phyloP scores from a whole-genome alignment of 2,113 vertebrate genomes.

The Sardina pilchardus region DNA sequence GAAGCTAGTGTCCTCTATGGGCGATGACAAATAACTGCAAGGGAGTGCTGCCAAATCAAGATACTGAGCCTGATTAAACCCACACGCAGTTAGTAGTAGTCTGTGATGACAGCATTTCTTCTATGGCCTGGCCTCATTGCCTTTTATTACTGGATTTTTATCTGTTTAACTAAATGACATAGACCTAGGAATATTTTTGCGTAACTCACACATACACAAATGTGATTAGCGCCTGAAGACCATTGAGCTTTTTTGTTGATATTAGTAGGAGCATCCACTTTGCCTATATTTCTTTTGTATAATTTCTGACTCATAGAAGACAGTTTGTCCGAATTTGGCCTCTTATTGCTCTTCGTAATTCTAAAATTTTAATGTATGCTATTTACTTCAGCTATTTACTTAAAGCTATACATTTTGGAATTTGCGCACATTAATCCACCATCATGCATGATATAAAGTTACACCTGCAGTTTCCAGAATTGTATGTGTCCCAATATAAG shows the following conservation, averaged over 20 bases:
- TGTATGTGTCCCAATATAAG: neutral
- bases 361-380: neutral
- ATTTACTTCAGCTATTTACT: neutral
- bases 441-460: neutral
- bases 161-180: neutral
- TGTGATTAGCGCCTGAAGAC: neutral
- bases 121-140: neutral
- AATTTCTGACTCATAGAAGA: neutral
- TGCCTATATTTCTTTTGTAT: neutral
- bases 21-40: conserved; percentile 47
- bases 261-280: neutral
- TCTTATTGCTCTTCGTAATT: neutral
- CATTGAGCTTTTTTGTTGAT: neutral
- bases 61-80: conserved; percentile 1
- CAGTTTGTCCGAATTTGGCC: neutral
- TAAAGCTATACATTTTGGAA: neutral
- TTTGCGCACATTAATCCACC: neutral
- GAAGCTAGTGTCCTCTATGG: conserved; percentile 70
- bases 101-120: neutral
- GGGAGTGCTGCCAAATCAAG: neutral
- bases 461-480: neutral
- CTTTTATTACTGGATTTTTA: neutral
- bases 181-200: neutral
- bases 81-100: neutral
- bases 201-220: neutral